Percentiles rank a stretch among this genome's conserved stretches.
Conservation (phyloP, 2,888 invertebrate genomes). For the Panorpa germanica region DNA sequence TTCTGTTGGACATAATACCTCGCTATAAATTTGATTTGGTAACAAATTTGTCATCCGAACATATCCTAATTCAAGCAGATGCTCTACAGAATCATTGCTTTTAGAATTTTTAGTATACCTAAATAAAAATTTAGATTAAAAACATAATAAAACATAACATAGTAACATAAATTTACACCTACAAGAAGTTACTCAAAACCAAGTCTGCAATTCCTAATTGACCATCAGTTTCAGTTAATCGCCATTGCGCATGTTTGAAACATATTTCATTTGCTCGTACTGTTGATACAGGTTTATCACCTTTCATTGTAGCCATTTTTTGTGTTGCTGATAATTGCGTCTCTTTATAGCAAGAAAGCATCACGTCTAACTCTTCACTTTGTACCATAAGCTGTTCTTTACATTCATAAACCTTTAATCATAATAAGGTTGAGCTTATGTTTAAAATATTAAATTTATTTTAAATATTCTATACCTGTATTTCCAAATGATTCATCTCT, state of each 20-base stretch:
- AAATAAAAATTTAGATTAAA: conserved; percentile 14
- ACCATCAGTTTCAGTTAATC: conserved; percentile 93
- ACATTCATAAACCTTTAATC: conserved; percentile 54
- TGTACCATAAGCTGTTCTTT: conserved; percentile 74
- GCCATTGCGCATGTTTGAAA: conserved; percentile 96
- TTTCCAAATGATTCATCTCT: conserved; percentile 53
- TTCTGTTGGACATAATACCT: conserved; percentile 64
- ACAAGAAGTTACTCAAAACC: conserved; percentile 87
- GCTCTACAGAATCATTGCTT: conserved; percentile 94
- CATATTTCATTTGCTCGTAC: conserved; percentile 87
- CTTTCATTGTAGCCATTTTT: conserved; percentile 40
- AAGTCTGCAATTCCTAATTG: conserved; percentile 95
- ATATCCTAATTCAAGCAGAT: conserved; percentile 88
- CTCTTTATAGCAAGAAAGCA: conserved; percentile 84
- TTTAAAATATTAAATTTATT: neutral
- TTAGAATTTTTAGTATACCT: conserved; percentile 91
- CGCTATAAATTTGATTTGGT: conserved; percentile 86
- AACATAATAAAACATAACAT: no score
- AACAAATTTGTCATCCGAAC: conserved; percentile 87
- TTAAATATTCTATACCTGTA: conserved; percentile 27
- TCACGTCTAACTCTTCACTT: conserved; percentile 88
- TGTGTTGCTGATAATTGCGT: conserved; percentile 39
- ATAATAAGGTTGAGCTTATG: neutral
- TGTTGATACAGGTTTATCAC: conserved; percentile 53
- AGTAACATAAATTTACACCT: conserved; percentile 19